Conservation (phyloP, 2,888 invertebrate genomes). For the Himalopsyche anomala region DNA sequence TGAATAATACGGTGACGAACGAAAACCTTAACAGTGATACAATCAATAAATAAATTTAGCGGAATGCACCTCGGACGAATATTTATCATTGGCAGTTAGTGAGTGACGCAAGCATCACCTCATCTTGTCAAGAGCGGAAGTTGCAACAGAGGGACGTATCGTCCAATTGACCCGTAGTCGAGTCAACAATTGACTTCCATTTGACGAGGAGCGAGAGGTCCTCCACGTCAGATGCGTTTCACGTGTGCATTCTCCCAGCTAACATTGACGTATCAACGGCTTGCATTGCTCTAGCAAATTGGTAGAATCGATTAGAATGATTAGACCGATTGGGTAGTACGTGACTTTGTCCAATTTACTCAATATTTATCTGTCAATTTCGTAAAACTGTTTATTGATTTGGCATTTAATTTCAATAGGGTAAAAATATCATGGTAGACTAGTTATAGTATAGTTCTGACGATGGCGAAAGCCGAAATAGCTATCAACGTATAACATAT, state of each 20-base stretch:
- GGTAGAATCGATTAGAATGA: too few relatives aligned
- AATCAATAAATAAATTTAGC: not conserved
- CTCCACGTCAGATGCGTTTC: constrained; percentile 42
- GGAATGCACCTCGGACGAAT: constrained; percentile 23
- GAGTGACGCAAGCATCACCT: constrained; percentile 50
- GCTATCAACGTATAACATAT: too few relatives aligned
- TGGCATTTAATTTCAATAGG: too few relatives aligned
- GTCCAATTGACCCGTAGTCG: constrained; percentile 62
- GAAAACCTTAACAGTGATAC: not conserved
- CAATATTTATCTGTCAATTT: too few relatives aligned
- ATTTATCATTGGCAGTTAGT: constrained; percentile 20
- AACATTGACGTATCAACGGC: not conserved
- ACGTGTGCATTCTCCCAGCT: constrained; percentile 24
- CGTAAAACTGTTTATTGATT: too few relatives aligned
- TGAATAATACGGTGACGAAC: not conserved
- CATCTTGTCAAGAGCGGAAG: constrained; percentile 59
- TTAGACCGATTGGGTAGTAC: too few relatives aligned
- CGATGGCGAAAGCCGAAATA: too few relatives aligned
- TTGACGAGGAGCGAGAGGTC: constrained; percentile 55
- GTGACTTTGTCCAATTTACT: too few relatives aligned
- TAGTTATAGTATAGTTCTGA: too few relatives aligned
- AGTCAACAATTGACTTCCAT: constrained; percentile 63
- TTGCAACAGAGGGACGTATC: constrained; percentile 53
- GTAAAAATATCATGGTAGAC: too few relatives aligned
- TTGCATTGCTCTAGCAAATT: too few relatives aligned